Evolutionary conservation across 2,797 vertebrate genomes (phyloP).

Genomic region (Acridotheres tristis): DNA sequence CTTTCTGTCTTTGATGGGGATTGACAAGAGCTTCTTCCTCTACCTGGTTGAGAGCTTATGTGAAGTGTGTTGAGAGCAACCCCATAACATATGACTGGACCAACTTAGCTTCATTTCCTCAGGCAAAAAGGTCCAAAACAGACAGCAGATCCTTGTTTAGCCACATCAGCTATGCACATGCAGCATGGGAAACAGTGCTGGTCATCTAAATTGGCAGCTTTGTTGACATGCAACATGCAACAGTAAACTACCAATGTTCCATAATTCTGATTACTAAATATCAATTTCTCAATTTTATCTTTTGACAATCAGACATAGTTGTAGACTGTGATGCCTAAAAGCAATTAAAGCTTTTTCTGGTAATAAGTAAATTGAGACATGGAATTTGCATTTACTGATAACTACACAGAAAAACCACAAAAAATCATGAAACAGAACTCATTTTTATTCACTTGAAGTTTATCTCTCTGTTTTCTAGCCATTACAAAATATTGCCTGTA

Average conservation of each 20-base stretch:
- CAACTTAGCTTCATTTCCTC: neutral
- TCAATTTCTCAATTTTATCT: neutral
- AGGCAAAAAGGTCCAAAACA: neutral
- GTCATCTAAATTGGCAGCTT: neutral
- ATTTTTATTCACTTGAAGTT: neutral
- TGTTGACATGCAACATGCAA: neutral
- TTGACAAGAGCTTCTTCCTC: neutral
- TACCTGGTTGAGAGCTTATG: neutral
- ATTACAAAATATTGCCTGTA: neutral
- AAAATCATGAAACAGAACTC: neutral
- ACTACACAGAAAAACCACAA: neutral
- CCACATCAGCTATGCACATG: neutral
- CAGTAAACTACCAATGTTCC: neutral
- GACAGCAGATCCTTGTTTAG: neutral
- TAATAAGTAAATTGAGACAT: neutral
- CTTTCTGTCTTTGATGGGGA: neutral
- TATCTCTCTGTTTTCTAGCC: neutral
- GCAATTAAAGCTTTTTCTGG: neutral
- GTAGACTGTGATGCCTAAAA: neutral
- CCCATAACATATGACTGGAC: neutral
- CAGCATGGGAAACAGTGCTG: neutral
- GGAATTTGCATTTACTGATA: neutral
- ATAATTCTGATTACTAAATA: neutral
- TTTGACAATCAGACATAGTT: neutral
- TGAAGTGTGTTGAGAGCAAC: neutral